These are phyloP conservation scores for Anguilla pacifica DNA, from an alignment of 2,797 vertebrate species.

Conservation along the genomic window DNA sequence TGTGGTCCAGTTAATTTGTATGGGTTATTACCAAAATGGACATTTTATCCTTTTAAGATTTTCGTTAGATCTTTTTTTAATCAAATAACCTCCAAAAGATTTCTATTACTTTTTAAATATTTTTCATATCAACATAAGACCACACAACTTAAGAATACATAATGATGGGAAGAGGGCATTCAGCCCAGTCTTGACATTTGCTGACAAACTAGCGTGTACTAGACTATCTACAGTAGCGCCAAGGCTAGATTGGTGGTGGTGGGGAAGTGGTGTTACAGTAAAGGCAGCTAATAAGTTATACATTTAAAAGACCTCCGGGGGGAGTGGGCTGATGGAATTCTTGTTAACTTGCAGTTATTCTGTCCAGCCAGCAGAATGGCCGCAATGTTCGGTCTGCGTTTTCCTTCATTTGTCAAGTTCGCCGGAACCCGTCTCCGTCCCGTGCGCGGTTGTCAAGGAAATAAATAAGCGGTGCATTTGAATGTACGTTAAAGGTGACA, in stretches of 20 bases:
- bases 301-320: not conserved
- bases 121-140: not conserved
- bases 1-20: not conserved
- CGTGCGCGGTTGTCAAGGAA: not conserved
- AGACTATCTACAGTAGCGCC: not conserved
- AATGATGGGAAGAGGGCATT: not conserved
- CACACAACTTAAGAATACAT: not conserved
- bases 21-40: not conserved
- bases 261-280: not conserved
- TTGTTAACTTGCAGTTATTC: constrained; percentile 17
- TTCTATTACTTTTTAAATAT: not conserved
- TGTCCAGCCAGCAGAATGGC: constrained; percentile 13
- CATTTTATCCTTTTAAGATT: not conserved
- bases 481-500: constrained; percentile 4
- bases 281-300: not conserved
- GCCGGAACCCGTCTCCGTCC: not conserved
- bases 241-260: not conserved
- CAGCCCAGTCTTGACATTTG: not conserved
- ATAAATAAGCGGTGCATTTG: not conserved
- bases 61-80: not conserved
- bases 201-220: not conserved
- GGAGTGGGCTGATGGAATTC: not conserved
- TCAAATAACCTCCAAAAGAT: not conserved
- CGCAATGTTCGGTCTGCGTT: not conserved
- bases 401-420: not conserved